Percentiles rank a stretch among this genome's conserved stretches.
Evolutionary conservation across 2,113 vertebrate species (phyloP).

Genomic region (Brachirus orientalis): DNA sequence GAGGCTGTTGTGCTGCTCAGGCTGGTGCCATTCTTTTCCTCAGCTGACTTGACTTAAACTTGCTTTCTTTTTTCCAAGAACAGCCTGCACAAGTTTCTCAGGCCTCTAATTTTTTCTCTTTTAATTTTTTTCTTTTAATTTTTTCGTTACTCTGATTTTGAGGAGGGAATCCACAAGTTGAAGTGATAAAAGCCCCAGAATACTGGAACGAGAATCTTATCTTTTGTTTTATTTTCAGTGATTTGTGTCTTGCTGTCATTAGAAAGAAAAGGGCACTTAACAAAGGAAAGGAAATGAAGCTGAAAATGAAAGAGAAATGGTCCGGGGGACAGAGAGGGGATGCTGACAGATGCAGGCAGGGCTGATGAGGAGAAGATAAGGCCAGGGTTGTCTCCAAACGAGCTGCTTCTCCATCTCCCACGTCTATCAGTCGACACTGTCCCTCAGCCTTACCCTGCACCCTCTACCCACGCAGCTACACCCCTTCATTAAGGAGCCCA

Average conservation of each 20-base stretch:
- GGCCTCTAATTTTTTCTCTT: neutral
- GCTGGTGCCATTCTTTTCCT: slow-evolving; percentile 30
- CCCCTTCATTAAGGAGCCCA: slow-evolving; percentile 77
- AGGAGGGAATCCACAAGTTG: slow-evolving; percentile 3
- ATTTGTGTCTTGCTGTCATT: slow-evolving; percentile 1
- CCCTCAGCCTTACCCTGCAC: slow-evolving; percentile 49
- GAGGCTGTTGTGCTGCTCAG: slow-evolving; percentile 27
- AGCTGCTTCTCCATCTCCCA: slow-evolving; percentile 71
- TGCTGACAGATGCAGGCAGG: slow-evolving; percentile 71
- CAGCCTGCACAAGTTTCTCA: neutral
- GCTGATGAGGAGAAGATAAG: slow-evolving; percentile 72
- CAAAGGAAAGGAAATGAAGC: slow-evolving; percentile 66
- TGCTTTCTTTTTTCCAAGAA: slow-evolving; percentile 33
- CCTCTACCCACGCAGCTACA: slow-evolving; percentile 67
- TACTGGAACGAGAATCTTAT: neutral
- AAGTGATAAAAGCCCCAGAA: neutral
- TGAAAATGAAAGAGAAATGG: slow-evolving; percentile 60
- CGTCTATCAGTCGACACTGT: slow-evolving; percentile 71
- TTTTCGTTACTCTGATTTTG: neutral
- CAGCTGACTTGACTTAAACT: slow-evolving; percentile 33
- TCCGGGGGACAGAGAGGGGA: slow-evolving; percentile 39
- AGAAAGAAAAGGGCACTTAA: slow-evolving; percentile 25
- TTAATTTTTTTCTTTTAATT: neutral
- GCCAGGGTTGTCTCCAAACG: slow-evolving; percentile 63
- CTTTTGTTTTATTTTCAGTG: neutral